Conservation (phyloP, 2,113 vertebrate genomes). For the Ameiurus melas region DNA sequence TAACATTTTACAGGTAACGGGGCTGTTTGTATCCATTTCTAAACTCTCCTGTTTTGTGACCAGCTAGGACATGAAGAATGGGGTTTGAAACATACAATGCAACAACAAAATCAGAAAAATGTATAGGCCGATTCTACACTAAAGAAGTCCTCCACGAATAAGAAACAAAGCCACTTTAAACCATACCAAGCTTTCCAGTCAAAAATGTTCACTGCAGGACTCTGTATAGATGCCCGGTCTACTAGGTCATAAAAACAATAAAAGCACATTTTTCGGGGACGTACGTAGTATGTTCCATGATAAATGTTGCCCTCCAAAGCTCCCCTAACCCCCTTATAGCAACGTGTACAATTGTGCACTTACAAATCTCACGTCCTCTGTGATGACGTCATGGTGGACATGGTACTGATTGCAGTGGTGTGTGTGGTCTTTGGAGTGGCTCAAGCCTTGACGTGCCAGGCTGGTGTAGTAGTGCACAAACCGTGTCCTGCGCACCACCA, state of each 20-base stretch:
- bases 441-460: conserved; percentile 66
- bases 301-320: background rate
- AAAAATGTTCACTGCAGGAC: background rate
- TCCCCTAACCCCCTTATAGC: background rate
- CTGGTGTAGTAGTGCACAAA: conserved; percentile 87
- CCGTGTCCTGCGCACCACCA: conserved; percentile 84
- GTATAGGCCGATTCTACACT: background rate
- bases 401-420: conserved; percentile 75
- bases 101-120: background rate
- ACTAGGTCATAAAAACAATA: background rate
- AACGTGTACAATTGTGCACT: conserved; percentile 60
- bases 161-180: background rate
- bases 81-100: background rate
- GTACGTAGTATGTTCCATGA: background rate
- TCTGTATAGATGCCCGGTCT: background rate
- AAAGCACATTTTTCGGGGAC: background rate
- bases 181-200: background rate
- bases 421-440: conserved; percentile 55
- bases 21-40: background rate
- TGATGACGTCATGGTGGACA: conserved; percentile 86
- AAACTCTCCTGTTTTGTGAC: background rate
- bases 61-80: background rate
- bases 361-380: conserved; percentile 91
- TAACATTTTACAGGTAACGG: background rate
- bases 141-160: background rate